Evolutionary conservation across 2,888 invertebrate genomes (phyloP).

Genomic region (Pachycephus smyrnensis): DNA sequence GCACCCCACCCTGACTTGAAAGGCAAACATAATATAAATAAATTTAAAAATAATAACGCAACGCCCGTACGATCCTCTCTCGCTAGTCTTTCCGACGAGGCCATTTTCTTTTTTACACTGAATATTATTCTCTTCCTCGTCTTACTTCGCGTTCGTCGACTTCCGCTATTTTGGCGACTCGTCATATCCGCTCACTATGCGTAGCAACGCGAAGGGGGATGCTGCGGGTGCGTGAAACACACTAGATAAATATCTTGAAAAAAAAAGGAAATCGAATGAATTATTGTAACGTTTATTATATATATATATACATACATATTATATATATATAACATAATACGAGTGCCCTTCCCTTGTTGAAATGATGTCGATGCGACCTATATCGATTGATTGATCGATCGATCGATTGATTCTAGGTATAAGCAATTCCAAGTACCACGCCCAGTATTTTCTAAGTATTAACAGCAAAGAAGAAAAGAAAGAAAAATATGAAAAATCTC

Average conservation of each 20-base stretch:
- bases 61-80: not conserved
- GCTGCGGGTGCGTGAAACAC: not conserved
- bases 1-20: not conserved
- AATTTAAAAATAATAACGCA: not conserved
- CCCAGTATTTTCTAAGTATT: slow-evolving; percentile 61
- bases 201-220: not conserved
- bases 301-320: slow-evolving; percentile 33
- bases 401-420: slow-evolving; percentile 40
- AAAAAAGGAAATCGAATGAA: not conserved
- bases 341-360: slow-evolving; percentile 53
- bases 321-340: slow-evolving; percentile 37
- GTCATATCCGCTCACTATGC: not conserved
- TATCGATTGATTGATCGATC: slow-evolving; percentile 49
- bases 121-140: not conserved
- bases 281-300: slow-evolving; percentile 16
- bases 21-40: not conserved
- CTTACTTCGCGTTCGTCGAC: not conserved
- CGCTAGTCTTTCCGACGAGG: not conserved
- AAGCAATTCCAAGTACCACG: slow-evolving; percentile 55
- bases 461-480: slow-evolving; percentile 26
- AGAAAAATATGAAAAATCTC: not conserved
- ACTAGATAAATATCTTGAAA: not conserved
- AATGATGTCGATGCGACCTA: slow-evolving; percentile 39
- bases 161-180: not conserved
- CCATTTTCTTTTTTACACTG: not conserved